phyloP scores from a whole-genome alignment of 2,888 invertebrate species.

The Drosophila nr. fundita region DNA sequence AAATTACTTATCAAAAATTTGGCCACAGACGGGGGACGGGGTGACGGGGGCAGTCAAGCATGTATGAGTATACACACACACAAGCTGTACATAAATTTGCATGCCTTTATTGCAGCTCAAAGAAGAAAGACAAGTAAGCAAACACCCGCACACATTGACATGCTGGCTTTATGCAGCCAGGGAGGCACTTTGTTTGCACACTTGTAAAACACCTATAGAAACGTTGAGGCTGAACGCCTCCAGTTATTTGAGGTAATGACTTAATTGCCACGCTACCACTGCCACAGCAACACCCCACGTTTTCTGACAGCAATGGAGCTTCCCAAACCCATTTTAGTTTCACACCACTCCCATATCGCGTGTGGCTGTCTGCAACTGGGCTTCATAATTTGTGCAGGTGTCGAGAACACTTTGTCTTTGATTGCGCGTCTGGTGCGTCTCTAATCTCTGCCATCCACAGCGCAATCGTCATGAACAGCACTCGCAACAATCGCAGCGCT shows the following conservation, averaged over 20 bases:
- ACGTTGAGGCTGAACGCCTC: conserved; percentile 43
- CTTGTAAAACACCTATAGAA: conserved; percentile 75
- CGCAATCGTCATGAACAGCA: conserved; percentile 44
- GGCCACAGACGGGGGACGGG: conserved; percentile 2
- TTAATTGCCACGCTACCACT: conserved; percentile 67
- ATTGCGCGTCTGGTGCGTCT: conserved; percentile 70
- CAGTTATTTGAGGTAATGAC: conserved; percentile 75
- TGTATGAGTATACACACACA: conserved; percentile 20
- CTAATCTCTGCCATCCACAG: conserved; percentile 75
- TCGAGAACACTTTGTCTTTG: conserved; percentile 76
- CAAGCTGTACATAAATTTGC: conserved; percentile 71
- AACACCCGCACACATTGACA: conserved; percentile 17
- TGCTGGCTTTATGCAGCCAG: conserved; percentile 58
- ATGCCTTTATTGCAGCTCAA: conserved; percentile 78
- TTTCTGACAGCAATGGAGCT: background rate
- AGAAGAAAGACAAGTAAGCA: conserved; percentile 52
- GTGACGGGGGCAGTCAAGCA: conserved; percentile 23
- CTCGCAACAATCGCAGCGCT: background rate
- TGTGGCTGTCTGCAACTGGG: conserved; percentile 49
- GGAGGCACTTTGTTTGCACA: conserved; percentile 72
- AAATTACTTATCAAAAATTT: conserved; percentile 79
- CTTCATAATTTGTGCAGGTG: conserved; percentile 79
- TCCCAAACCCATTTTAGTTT: background rate
- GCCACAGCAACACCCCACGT: conserved; percentile 26
- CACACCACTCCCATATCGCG: conserved; percentile 15